These are phyloP conservation scores for Drosophila emarginata DNA, from an alignment of 2,888 invertebrate genomes.

Conservation along the genomic window DNA sequence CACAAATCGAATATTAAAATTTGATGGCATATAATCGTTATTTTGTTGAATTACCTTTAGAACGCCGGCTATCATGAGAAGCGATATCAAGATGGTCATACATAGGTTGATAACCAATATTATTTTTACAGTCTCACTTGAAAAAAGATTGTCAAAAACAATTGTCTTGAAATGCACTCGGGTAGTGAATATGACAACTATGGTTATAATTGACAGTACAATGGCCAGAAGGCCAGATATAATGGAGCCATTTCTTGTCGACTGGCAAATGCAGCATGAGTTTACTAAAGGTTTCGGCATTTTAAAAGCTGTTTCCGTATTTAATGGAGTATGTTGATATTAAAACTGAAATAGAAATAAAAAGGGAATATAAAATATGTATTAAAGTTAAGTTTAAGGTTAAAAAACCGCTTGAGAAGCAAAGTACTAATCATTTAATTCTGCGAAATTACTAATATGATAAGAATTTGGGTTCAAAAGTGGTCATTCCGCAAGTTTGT, in stretches of 20 bases:
- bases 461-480: neutral
- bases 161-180: slow-evolving; percentile 90
- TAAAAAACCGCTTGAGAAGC: too few relatives aligned
- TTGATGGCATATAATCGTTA: neutral
- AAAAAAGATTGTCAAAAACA: slow-evolving; percentile 87
- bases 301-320: slow-evolving; percentile 26
- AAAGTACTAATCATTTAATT: neutral
- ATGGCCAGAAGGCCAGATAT: slow-evolving; percentile 89
- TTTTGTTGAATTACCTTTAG: slow-evolving; percentile 85
- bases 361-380: neutral
- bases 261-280: slow-evolving; percentile 88
- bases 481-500: neutral
- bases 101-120: slow-evolving; percentile 90
- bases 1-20: neutral
- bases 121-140: slow-evolving; percentile 88
- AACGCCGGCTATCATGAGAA: slow-evolving; percentile 89
- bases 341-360: neutral
- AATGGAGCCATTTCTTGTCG: slow-evolving; percentile 89
- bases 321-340: neutral
- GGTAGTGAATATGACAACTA: slow-evolving; percentile 87
- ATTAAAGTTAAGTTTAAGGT: neutral
- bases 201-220: slow-evolving; percentile 88
- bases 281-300: slow-evolving; percentile 84
- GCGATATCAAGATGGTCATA: slow-evolving; percentile 92
- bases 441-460: neutral